Conservation (phyloP, 2,888 invertebrate genomes). For the Ormyrus labotus region DNA sequence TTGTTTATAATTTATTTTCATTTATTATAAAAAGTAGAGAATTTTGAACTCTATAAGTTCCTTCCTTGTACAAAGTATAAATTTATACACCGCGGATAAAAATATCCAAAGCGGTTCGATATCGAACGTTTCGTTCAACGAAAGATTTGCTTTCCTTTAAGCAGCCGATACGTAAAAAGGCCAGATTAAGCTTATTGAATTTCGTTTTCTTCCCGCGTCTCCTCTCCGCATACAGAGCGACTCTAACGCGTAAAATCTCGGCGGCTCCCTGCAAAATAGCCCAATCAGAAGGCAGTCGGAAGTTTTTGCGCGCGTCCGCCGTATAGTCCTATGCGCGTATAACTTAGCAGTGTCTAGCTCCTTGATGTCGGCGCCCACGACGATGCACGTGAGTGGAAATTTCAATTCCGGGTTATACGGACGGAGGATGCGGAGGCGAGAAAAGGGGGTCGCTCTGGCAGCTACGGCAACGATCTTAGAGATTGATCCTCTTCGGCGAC, state of each 20-base stretch:
- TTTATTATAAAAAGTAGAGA: no score
- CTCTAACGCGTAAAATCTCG: background rate
- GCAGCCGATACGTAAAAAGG: no score
- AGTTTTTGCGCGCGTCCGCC: conserved; percentile 23
- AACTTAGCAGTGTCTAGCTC: conserved; percentile 20
- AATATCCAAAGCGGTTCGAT: no score
- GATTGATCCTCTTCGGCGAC: background rate
- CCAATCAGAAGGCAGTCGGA: conserved; percentile 39
- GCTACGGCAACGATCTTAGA: conserved; percentile 5
- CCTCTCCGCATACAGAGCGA: no score
- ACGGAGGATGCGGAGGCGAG: background rate
- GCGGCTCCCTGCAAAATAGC: conserved; percentile 6
- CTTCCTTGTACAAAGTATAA: no score
- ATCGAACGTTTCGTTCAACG: no score
- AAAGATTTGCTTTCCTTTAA: no score
- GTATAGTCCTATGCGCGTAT: conserved; percentile 17
- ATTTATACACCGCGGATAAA: no score
- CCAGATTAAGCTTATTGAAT: no score
- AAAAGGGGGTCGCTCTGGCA: background rate
- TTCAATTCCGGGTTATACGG: conserved; percentile 5
- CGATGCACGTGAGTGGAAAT: conserved; percentile 44
- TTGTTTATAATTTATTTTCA: no score
- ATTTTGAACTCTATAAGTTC: no score
- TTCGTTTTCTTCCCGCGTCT: no score
- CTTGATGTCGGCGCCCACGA: conserved; percentile 12